Evolutionary conservation across 2,113 vertebrate species (phyloP).

Genomic region (Clarias magur): DNA sequence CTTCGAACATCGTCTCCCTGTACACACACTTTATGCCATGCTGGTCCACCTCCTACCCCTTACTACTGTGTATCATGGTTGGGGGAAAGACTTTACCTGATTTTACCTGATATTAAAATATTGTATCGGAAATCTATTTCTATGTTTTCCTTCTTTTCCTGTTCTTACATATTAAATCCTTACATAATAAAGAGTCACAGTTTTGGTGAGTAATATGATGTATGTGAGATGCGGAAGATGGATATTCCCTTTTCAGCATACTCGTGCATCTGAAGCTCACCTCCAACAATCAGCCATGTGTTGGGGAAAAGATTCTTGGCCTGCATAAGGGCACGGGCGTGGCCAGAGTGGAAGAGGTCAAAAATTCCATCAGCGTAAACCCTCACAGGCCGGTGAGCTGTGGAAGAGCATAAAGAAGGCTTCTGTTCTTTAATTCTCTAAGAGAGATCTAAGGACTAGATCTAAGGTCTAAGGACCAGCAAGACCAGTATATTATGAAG

Average conservation of each 20-base stretch:
- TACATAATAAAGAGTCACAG: neutral
- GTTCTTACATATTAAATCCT: neutral
- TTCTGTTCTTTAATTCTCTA: neutral
- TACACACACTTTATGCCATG: neutral
- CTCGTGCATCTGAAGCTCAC: slow-evolving; percentile 69
- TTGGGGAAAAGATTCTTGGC: slow-evolving; percentile 98
- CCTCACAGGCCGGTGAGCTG: slow-evolving; percentile 93
- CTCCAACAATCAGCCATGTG: slow-evolving; percentile 97
- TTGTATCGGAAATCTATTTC: neutral
- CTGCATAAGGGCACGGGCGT: slow-evolving; percentile 98
- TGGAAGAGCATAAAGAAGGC: slow-evolving; percentile 47
- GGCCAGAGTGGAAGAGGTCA: slow-evolving; percentile 97
- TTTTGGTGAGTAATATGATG: neutral
- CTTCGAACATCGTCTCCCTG: neutral
- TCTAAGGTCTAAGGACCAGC: no score
- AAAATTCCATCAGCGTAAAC: slow-evolving; percentile 99
- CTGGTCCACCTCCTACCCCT: neutral
- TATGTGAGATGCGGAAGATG: neutral
- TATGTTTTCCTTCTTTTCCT: neutral
- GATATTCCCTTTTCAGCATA: neutral
- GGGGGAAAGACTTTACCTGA: neutral
- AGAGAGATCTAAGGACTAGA: no score
- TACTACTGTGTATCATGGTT: neutral
- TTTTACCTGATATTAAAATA: neutral
- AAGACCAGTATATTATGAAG: no score